A percentile compares a stretch with the other conserved stretches of the same genome.
These are phyloP conservation scores for Lasioglossum zephyrum DNA, from an alignment of 2,888 invertebrate species.

Conservation along the genomic window DNA sequence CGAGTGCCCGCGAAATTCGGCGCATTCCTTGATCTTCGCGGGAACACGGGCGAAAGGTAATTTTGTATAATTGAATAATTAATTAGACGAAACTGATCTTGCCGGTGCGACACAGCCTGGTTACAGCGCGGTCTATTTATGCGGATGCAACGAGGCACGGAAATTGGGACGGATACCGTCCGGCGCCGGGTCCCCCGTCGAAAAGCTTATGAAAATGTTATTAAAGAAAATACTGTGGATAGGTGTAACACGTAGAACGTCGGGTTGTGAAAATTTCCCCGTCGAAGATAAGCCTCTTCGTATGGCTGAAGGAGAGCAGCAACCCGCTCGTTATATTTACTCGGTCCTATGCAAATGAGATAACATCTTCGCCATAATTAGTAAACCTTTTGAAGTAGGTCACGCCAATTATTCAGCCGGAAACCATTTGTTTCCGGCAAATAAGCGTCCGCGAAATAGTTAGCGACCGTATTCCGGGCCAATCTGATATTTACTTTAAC, in stretches of 20 bases:
- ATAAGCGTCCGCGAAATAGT: conserved; percentile 43
- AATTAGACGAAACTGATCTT: conserved; percentile 41
- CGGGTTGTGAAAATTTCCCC: neutral
- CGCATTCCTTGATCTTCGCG: neutral
- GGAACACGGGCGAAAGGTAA: neutral
- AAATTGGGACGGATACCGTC: conserved; percentile 20
- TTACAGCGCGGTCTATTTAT: conserved; percentile 10
- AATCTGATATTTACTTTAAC: conserved; percentile 42
- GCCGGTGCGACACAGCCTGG: neutral
- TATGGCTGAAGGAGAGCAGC: conserved; percentile 4
- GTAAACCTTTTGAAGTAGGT: conserved; percentile 44
- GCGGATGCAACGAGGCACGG: neutral
- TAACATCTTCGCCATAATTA: conserved; percentile 52
- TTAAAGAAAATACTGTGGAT: conserved; percentile 18
- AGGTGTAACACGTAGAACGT: neutral
- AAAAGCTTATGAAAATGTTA: conserved; percentile 22
- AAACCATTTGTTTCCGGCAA: conserved; percentile 37
- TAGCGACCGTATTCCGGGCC: conserved; percentile 7
- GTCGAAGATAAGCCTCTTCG: conserved; percentile 20
- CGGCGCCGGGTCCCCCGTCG: neutral
- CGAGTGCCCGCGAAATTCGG: neutral
- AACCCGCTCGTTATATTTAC: conserved; percentile 15
- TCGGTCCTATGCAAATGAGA: conserved; percentile 32
- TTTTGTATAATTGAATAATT: conserved; percentile 17
- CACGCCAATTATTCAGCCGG: conserved; percentile 41